Percentiles rank a stretch among this genome's conserved stretches.
Conservation (phyloP, 1,140 invertebrate species). For the Copidosoma floridanum region DNA sequence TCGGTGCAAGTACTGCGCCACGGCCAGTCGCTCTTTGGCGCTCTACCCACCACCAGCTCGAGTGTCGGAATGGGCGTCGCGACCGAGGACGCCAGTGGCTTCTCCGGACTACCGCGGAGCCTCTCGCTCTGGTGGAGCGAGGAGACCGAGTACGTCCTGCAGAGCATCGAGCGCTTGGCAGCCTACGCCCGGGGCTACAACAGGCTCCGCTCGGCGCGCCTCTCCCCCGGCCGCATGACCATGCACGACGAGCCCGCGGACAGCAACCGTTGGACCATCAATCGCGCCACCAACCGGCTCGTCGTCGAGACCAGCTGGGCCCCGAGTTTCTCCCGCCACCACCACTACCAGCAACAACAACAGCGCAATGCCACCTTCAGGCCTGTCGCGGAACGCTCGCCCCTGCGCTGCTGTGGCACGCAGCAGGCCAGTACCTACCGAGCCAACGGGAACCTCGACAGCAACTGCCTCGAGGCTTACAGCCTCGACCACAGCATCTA, state of each 20-base stretch:
- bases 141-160: conserved; percentile 48
- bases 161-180: conserved; percentile 50
- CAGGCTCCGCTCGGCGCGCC: conserved; percentile 40
- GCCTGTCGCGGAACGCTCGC: background rate
- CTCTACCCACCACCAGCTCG: no score
- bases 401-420: conserved; percentile 5
- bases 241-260: conserved; percentile 39
- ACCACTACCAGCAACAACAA: background rate
- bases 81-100: background rate
- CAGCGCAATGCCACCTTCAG: no score
- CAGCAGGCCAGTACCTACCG: conserved; percentile 47
- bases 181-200: conserved; percentile 48
- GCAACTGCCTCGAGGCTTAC: conserved; percentile 46
- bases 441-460: conserved; percentile 47
- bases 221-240: conserved; percentile 37
- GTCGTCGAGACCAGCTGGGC: conserved; percentile 30
- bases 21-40: no score
- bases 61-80: background rate
- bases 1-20: no score
- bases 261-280: conserved; percentile 32
- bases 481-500: conserved; percentile 54
- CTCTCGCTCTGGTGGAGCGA: conserved; percentile 45
- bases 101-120: conserved; percentile 5
- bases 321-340: conserved; percentile 1
- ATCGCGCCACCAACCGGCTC: conserved; percentile 31